These are phyloP conservation scores for Poeciliopsis turrubarensis DNA, from an alignment of 2,113 vertebrate species.

Conservation along the genomic window DNA sequence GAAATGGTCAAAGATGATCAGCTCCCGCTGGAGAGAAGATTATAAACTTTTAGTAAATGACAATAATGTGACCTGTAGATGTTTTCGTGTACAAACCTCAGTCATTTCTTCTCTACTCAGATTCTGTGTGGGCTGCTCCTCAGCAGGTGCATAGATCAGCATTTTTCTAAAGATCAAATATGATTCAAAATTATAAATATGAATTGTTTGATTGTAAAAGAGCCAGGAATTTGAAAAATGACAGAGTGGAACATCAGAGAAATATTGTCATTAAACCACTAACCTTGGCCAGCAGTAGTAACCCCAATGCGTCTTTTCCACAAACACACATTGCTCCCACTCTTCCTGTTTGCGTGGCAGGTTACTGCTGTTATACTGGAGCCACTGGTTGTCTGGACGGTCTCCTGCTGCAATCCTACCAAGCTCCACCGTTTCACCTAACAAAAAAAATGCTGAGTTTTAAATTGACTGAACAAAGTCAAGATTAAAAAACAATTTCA, in stretches of 20 bases:
- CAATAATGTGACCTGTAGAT: background rate
- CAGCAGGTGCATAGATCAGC: slow-evolving; percentile 87
- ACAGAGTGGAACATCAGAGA: background rate
- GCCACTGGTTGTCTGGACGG: slow-evolving; percentile 92
- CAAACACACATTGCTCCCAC: slow-evolving; percentile 89
- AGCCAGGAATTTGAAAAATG: background rate
- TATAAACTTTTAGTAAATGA: background rate
- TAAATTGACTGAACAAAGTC: background rate
- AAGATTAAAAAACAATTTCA: background rate
- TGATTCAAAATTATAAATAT: background rate
- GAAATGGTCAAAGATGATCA: slow-evolving; percentile 95
- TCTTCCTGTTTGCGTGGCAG: slow-evolving; percentile 87
- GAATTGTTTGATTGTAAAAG: background rate
- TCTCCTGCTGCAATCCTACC: slow-evolving; percentile 84
- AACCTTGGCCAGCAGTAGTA: slow-evolving; percentile 95
- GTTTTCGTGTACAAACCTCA: slow-evolving; percentile 80
- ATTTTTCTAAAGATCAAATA: slow-evolving; percentile 81
- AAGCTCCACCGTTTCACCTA: slow-evolving; percentile 80
- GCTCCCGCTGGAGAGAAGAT: slow-evolving; percentile 85
- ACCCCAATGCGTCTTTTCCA: slow-evolving; percentile 98
- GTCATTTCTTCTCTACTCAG: slow-evolving; percentile 88
- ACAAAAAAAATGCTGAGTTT: slow-evolving; percentile 9
- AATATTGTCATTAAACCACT: slow-evolving; percentile 5
- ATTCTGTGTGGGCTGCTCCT: slow-evolving; percentile 91
- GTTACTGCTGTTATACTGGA: slow-evolving; percentile 89